A percentile compares a stretch with the other conserved stretches of the same genome.
Conservation (phyloP, 2,113 vertebrate species). For the Phalacrocorax pelagicus region DNA sequence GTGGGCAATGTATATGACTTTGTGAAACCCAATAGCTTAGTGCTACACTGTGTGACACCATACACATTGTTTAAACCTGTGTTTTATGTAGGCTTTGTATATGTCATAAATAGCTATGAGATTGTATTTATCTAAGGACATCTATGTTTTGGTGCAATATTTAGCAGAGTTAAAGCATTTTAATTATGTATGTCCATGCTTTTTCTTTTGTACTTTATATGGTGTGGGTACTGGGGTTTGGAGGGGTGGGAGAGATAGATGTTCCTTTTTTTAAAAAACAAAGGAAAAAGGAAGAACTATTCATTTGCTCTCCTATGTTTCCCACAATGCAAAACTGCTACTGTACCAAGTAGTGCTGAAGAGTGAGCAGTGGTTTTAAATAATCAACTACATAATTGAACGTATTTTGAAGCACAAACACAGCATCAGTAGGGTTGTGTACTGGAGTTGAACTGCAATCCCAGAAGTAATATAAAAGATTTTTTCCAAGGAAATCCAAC, state of each 20-base stretch:
- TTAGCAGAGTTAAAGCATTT: background rate
- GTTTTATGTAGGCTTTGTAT: background rate
- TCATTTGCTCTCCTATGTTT: background rate
- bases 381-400: background rate
- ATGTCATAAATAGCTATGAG: background rate
- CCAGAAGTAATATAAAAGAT: constrained; percentile 12
- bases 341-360: background rate
- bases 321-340: background rate
- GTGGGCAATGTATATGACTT: background rate
- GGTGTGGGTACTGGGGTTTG: background rate
- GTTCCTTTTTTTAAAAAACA: background rate
- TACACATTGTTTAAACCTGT: background rate
- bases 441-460: background rate
- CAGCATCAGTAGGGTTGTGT: background rate
- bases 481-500: constrained; percentile 6
- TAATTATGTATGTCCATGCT: background rate
- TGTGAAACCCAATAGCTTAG: background rate
- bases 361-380: background rate
- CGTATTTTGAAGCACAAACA: background rate
- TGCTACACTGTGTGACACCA: background rate
- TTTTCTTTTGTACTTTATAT: background rate
- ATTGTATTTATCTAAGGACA: background rate
- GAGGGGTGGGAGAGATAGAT: background rate
- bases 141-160: background rate
- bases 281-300: background rate